phyloP scores from a whole-genome alignment of 2,113 vertebrate species.

The Lonchura striata region DNA sequence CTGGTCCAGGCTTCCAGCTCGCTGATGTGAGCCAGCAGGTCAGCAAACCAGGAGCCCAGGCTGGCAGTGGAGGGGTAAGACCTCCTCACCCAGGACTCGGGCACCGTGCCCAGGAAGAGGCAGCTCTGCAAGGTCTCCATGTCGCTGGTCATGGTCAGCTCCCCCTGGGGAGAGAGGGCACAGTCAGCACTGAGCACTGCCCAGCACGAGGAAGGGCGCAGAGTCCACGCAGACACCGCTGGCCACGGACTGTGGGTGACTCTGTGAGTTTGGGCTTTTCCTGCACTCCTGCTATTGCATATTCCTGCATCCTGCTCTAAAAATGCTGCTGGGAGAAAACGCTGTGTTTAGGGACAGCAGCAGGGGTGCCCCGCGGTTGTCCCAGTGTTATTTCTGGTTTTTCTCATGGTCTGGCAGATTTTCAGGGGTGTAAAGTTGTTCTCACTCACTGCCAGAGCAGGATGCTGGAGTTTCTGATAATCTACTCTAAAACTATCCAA shows the following conservation, averaged over 20 bases:
- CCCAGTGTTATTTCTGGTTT: neutral
- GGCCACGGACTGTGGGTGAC: accelerated
- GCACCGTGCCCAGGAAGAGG: slow-evolving; percentile 84
- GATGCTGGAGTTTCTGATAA: neutral
- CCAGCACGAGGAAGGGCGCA: neutral
- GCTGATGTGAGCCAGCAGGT: slow-evolving; percentile 85
- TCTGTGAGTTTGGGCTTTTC: neutral
- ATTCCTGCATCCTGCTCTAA: neutral
- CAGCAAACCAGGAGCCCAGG: slow-evolving; percentile 85
- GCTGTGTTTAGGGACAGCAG: neutral
- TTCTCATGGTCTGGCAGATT: neutral
- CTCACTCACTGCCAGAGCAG: neutral
- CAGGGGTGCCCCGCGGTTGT: neutral
- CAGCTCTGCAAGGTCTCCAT: slow-evolving; percentile 90
- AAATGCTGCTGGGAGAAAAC: neutral
- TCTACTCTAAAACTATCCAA: neutral
- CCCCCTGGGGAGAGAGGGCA: slow-evolving; percentile 76
- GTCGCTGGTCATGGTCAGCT: slow-evolving; percentile 90
- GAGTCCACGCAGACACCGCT: neutral
- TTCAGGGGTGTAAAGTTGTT: neutral
- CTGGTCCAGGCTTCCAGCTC: slow-evolving; percentile 89
- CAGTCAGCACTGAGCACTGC: neutral
- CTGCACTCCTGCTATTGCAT: neutral
- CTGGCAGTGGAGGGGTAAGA: slow-evolving; percentile 88
- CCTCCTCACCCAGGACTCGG: slow-evolving; percentile 82